Base-by-base conservation (phyloP, 1,140 invertebrate species). In the Drosophila nigrodunni region DNA sequence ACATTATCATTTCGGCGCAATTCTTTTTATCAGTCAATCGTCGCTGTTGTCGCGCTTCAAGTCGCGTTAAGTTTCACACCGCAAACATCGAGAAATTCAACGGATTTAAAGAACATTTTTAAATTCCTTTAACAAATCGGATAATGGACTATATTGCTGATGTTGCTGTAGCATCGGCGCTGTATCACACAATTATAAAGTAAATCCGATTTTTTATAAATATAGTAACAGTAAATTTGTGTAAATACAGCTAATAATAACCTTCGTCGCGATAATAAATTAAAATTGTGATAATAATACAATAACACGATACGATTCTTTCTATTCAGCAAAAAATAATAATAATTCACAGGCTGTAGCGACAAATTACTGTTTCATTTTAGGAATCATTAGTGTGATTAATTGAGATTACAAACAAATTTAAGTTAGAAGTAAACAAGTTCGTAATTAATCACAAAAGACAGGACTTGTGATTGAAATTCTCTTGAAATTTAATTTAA, bases 11-110 rank as follows among this genome's bases (percentile, higher is more conserved):
- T 80, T 89, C 77, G 85, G 85, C 80, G 80, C 77, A 88, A 85
- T 88, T 89, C 80, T 80, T 88, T 87, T 80, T 88, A 88, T 88
- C 83, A 88, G 85, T 88, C 85, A 78, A 78, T 88, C 74, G 68
- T 54, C 70, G 77, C 52, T 78, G 85, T 80, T 66, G 77, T 75
- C 77, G 85, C 70, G 64, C 60, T 59, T 80, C 50, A 78, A 89
- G 80, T 89, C 77, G 76, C 83, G 82, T 65, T 82, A 66, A 82
- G 87, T 60, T 73, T 43, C 61, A 69, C 62, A 74, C 50, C 61
- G 58, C 43, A 3, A 30, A 18, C 15, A 65, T 30, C 35, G 44
- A 68, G 39, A 35, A 55, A 25, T 55, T 15, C 11, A 39, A 34
- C 13, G 35, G 7, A 15, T 54, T 30, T 3, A 11, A 39, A 30